Evolutionary conservation across 2,888 invertebrate genomes (phyloP), one percentile per base, ranked within the genome.

Genomic region (Pegoplata infirma): DNA sequence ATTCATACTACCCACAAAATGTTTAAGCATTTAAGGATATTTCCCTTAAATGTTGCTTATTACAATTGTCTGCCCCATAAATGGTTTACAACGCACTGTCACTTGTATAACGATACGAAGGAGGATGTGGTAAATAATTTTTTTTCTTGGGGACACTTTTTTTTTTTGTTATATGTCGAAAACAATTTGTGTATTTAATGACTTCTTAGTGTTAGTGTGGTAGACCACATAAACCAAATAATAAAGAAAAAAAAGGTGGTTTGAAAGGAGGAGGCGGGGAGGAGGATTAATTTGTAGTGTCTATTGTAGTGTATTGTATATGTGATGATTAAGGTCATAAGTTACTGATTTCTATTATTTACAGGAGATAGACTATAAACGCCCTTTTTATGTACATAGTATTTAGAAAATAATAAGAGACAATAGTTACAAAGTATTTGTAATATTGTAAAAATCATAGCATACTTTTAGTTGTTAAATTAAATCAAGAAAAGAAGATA

Each of bases 251-350:
- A 12, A 3, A 40, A 4, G 36, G 36, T 12, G 36, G 36, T 12
- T 40, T 40, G 3, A 12, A 40, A 40, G 36, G 12, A 40, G 12
- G 36, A 12, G 32, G 32, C 6, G 25, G 32, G 32, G 6, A 8
- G 36, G 12, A 40, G 36, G 2, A 40, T 40, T 40, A 40, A 40
- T 40, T 46, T n/a, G 59, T 32, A 61, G 19, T 49, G 49, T n/a
- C 23, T 23, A 49, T 23, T 49, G 12, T 21, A 49, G 12, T 21
- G 56, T 17, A 21, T 36, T 40, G n/a, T 36, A 23, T 49, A 49
- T 79, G 64, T 71, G 71, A 75, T 71, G 79, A 75, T 79, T 71
- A n/a, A 75, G 79, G 74, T 79, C 71, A 79, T 71, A 79, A 71
- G 79, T 75, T 67, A 63, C 66, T 71, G 74, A 75, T 79, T 75